Conservation (phyloP, 2,113 vertebrate species). For the Platichthys stellatus region DNA sequence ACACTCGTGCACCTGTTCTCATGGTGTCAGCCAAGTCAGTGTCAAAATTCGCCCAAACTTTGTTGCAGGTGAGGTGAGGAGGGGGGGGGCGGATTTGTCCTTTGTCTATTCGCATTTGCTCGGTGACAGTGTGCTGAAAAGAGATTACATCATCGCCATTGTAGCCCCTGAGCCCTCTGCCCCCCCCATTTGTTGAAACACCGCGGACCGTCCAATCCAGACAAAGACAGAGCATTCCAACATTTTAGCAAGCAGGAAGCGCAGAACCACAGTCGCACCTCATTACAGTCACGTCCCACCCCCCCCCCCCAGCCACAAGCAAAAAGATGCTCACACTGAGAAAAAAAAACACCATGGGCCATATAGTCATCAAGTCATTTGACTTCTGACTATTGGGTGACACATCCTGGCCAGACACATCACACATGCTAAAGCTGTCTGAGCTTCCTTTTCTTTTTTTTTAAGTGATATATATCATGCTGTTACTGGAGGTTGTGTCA, state of each 20-base stretch:
- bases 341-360: conserved; percentile 7
- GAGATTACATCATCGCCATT: conserved; percentile 80
- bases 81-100: conserved; percentile 41
- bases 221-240: conserved; percentile 75
- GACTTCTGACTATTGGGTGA: conserved; percentile 66
- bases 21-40: conserved; percentile 20
- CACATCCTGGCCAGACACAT: conserved; percentile 39
- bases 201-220: conserved; percentile 41
- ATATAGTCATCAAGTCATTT: conserved; percentile 48
- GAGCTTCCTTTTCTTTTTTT: conserved; percentile 33
- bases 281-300: conserved; percentile 67
- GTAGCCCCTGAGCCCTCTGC: conserved; percentile 65
- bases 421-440: conserved; percentile 1
- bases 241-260: conserved; percentile 75
- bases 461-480: neutral
- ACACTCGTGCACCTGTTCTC: conserved; percentile 51
- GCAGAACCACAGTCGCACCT: conserved; percentile 58
- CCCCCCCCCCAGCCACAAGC: conserved; percentile 34
- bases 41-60: conserved; percentile 56
- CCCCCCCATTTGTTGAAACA: conserved; percentile 51
- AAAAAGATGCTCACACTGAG: conserved; percentile 9
- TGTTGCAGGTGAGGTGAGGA: conserved; percentile 47
- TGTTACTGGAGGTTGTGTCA: conserved; percentile 13
- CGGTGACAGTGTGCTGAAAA: conserved; percentile 63
- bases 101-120: conserved; percentile 68